A percentile compares a stretch with the other conserved stretches of the same genome.
These are phyloP conservation scores for Stigmatopora nigra DNA, from an alignment of 2,113 vertebrate genomes.

Conservation along the genomic window DNA sequence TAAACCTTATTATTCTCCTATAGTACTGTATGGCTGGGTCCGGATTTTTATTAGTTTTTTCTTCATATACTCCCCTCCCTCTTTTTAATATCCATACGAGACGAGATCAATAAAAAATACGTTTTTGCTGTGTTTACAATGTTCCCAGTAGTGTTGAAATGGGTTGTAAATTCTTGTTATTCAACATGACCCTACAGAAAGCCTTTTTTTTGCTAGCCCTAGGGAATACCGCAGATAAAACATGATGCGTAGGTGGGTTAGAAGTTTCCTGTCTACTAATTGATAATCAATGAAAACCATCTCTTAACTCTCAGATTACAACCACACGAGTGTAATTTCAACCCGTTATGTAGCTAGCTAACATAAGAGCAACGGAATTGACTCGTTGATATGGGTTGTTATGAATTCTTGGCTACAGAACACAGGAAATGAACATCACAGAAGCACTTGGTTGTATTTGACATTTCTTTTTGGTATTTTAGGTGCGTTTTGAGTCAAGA, in stretches of 20 bases:
- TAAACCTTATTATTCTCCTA: background rate
- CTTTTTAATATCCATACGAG: too few species aligned
- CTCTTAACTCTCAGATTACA: slow-evolving; percentile 5
- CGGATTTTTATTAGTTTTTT: too few species aligned
- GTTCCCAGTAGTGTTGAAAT: too few species aligned
- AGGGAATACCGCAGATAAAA: slow-evolving; percentile 11
- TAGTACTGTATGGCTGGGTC: too few species aligned
- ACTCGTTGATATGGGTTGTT: background rate
- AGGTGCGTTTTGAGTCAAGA: slow-evolving; percentile 62
- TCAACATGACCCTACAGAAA: background rate
- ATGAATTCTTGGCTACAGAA: background rate
- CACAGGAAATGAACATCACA: background rate
- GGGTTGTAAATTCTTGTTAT: too few species aligned
- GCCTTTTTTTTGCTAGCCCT: background rate
- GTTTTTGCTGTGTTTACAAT: too few species aligned
- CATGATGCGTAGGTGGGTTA: background rate
- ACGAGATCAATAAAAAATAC: too few species aligned
- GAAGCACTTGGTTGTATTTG: background rate
- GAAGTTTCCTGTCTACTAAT: background rate
- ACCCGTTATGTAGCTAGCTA: background rate
- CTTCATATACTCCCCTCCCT: too few species aligned
- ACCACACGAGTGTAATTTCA: background rate
- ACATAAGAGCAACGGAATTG: background rate
- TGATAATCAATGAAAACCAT: slow-evolving; percentile 7
- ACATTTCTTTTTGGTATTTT: slow-evolving; percentile 7